A percentile compares a stretch with the other conserved stretches of the same genome.
Evolutionary conservation across 2,113 vertebrate genomes (phyloP).

Genomic region (Spea bombifrons): DNA sequence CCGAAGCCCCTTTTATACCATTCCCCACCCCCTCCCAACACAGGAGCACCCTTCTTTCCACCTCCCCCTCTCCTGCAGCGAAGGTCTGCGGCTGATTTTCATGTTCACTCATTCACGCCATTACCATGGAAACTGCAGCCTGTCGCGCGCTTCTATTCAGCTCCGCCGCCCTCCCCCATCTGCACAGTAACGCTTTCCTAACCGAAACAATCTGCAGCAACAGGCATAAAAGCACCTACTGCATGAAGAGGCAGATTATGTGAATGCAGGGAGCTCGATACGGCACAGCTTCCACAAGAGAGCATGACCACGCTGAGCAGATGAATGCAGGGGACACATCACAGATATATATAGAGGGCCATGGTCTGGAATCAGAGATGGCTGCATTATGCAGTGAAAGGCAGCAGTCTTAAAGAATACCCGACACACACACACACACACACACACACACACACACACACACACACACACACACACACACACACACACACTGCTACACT

Average conservation of each 20-base stretch:
- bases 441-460: too few relatives aligned
- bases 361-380: too few relatives aligned
- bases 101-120: conserved; percentile 48
- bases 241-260: conserved; percentile 27
- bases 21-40: conserved; percentile 28
- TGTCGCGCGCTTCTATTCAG: conserved; percentile 45
- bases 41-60: conserved; percentile 27
- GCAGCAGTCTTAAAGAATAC: not conserved
- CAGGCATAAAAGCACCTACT: conserved; percentile 16
- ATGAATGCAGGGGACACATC: not conserved
- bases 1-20: conserved; percentile 16
- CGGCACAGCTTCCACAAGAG: not conserved
- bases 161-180: conserved; percentile 23
- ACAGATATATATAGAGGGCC: not conserved
- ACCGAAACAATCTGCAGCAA: conserved; percentile 33
- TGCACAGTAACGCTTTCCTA: conserved; percentile 36
- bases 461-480: too few relatives aligned
- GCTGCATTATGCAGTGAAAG: not conserved
- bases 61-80: conserved; percentile 45
- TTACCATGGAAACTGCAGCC: conserved; percentile 46
- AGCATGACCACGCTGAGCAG: not conserved
- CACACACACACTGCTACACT: too few relatives aligned
- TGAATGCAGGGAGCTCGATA: not conserved
- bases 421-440: too few relatives aligned
- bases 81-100: conserved; percentile 47